Percentiles rank a stretch among this genome's conserved stretches.
Conservation (phyloP, 2,888 invertebrate species). For the Coelopa pilipes region DNA sequence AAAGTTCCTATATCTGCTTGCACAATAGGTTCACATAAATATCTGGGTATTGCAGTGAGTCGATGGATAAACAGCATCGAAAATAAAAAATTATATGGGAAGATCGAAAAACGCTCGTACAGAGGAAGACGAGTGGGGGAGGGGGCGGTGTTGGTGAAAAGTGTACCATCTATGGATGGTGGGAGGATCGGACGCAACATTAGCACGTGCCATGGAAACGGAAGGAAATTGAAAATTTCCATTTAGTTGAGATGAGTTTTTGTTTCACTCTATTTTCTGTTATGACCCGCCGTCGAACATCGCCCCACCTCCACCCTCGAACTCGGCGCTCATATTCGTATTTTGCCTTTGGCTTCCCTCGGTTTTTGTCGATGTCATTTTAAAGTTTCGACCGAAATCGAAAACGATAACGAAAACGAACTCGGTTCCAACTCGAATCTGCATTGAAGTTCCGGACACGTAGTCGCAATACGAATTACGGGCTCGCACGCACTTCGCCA, state of each 20-base stretch:
- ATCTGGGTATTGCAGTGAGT: too few species aligned
- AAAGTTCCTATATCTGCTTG: too few species aligned
- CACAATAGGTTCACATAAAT: too few species aligned
- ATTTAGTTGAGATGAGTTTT: background rate
- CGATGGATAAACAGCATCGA: background rate
- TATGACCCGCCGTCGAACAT: too few species aligned
- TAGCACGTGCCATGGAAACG: background rate
- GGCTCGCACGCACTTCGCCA: too few species aligned
- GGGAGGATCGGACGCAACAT: background rate
- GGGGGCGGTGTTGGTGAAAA: background rate
- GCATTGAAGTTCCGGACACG: too few species aligned
- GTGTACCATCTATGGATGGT: background rate
- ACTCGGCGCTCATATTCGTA: too few species aligned
- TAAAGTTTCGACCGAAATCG: background rate
- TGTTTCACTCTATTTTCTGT: background rate
- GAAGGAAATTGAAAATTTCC: conserved; percentile 18
- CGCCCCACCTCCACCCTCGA: too few species aligned
- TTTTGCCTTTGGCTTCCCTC: too few species aligned
- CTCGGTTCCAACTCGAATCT: too few species aligned
- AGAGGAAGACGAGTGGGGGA: background rate
- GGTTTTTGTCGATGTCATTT: background rate
- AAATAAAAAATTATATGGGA: background rate
- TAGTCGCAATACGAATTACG: too few species aligned
- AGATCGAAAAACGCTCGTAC: background rate
- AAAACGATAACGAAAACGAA: background rate